Conservation (phyloP, 1,140 invertebrate genomes). For the Physella acuta region DNA sequence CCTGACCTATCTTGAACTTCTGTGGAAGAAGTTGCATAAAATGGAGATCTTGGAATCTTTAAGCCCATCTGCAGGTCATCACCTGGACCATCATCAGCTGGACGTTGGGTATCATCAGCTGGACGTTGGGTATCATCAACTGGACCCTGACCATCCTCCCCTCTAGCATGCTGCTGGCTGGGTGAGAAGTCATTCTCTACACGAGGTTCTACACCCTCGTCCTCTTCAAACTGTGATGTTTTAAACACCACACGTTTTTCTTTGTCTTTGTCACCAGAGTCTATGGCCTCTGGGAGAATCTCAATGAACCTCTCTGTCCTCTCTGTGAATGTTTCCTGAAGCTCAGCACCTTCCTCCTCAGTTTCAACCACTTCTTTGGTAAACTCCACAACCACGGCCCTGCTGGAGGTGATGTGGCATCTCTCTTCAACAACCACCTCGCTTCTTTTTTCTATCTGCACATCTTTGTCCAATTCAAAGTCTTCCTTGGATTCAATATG, state of each 20-base stretch:
- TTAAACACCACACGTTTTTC: background rate
- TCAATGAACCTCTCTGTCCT: constrained; percentile 38
- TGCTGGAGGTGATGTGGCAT: background rate
- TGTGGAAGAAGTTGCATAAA: constrained; percentile 37
- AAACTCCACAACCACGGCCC: background rate
- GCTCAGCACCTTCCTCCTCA: background rate
- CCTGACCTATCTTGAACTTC: constrained; percentile 37
- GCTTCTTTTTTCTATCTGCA: background rate
- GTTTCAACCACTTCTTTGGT: background rate
- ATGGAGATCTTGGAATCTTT: constrained; percentile 24
- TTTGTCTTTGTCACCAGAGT: constrained; percentile 6
- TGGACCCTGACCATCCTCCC: background rate
- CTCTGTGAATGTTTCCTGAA: constrained; percentile 34
- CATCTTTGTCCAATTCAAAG: background rate
- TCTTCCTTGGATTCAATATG: background rate
- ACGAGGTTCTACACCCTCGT: background rate
- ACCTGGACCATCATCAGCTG: too few species aligned
- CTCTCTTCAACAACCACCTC: constrained; percentile 11
- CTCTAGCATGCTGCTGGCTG: background rate
- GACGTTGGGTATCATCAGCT: too few species aligned
- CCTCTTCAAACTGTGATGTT: background rate
- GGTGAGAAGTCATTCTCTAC: constrained; percentile 6
- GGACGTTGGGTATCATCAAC: too few species aligned
- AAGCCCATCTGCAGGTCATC: constrained; percentile 28
- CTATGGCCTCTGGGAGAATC: constrained; percentile 10